phyloP scores from a whole-genome alignment of 1,140 invertebrate genomes.

The Drosophila kanapiae region DNA sequence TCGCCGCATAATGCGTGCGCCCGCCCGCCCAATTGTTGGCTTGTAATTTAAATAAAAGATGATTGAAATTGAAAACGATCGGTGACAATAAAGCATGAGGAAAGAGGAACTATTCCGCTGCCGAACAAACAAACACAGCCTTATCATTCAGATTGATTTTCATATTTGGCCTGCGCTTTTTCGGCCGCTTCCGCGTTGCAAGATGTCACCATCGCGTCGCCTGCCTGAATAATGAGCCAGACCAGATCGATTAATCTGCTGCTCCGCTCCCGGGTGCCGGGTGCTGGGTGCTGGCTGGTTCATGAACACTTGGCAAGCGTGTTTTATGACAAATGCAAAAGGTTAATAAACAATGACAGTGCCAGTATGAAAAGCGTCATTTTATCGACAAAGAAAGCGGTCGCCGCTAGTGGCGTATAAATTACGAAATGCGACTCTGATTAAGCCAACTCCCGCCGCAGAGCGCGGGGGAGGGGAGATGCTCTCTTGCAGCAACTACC shows the following conservation, averaged over 20 bases:
- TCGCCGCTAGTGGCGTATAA: slow-evolving; percentile 65
- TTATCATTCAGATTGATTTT: slow-evolving; percentile 38
- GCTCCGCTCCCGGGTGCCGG: slow-evolving; percentile 20
- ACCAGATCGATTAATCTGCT: slow-evolving; percentile 73
- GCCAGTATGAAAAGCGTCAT: slow-evolving; percentile 62
- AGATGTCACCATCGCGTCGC: slow-evolving; percentile 27
- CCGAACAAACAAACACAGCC: not conserved
- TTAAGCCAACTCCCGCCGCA: slow-evolving; percentile 55
- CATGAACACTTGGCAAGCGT: slow-evolving; percentile 63
- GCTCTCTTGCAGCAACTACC: slow-evolving; percentile 43
- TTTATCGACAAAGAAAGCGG: slow-evolving; percentile 81
- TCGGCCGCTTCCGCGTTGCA: slow-evolving; percentile 70
- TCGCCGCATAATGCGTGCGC: slow-evolving; percentile 39
- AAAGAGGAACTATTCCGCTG: slow-evolving; percentile 48
- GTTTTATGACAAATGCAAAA: slow-evolving; percentile 76
- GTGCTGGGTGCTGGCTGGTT: slow-evolving; percentile 13
- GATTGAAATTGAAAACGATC: slow-evolving; percentile 56
- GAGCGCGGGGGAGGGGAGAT: slow-evolving; percentile 20
- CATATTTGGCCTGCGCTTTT: slow-evolving; percentile 48
- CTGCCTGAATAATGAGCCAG: slow-evolving; percentile 60
- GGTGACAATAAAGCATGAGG: slow-evolving; percentile 45
- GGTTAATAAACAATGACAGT: slow-evolving; percentile 78
- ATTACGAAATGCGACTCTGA: slow-evolving; percentile 67
- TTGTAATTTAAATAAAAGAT: slow-evolving; percentile 62
- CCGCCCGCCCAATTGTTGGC: slow-evolving; percentile 27